Percentiles rank a stretch among this genome's conserved stretches.
Conservation (phyloP, 2,113 vertebrate species). For the Mustelus asterias region DNA sequence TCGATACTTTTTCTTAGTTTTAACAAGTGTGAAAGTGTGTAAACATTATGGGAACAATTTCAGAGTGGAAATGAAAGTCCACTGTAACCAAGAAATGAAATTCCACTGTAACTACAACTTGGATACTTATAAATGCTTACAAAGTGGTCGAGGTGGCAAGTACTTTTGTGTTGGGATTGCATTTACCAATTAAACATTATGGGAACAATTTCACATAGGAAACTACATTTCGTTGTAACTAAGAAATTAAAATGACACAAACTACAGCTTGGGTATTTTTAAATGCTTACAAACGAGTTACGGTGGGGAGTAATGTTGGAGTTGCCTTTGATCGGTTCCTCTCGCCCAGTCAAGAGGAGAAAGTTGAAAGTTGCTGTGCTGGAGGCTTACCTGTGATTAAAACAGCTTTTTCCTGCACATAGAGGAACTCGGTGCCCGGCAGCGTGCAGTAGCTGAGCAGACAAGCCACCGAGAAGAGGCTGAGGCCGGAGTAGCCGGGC, state of each 20-base stretch:
- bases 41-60: background rate
- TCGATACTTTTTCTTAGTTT: background rate
- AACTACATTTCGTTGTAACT: too few relatives aligned
- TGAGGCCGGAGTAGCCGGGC: slow-evolving; percentile 44
- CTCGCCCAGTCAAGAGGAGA: background rate
- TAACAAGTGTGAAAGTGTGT: background rate
- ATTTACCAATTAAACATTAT: background rate
- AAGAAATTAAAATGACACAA: too few relatives aligned
- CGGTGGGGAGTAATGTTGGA: too few relatives aligned
- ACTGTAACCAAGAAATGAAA: too few relatives aligned
- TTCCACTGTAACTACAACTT: too few relatives aligned
- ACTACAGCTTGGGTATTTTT: too few relatives aligned
- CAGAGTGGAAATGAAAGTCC: background rate
- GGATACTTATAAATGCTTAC: background rate
- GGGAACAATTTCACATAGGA: too few relatives aligned
- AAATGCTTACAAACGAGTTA: too few relatives aligned
- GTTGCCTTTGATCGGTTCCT: too few relatives aligned
- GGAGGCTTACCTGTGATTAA: slow-evolving; percentile 64
- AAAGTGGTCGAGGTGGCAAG: background rate
- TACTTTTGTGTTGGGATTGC: background rate
- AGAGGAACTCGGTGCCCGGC: slow-evolving; percentile 45
- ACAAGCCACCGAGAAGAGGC: slow-evolving; percentile 41
- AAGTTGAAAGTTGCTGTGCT: background rate
- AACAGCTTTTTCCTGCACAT: slow-evolving; percentile 51
- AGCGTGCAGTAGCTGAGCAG: background rate